Conservation (phyloP, 2,113 vertebrate genomes). For the Burhinus oedicnemus region DNA sequence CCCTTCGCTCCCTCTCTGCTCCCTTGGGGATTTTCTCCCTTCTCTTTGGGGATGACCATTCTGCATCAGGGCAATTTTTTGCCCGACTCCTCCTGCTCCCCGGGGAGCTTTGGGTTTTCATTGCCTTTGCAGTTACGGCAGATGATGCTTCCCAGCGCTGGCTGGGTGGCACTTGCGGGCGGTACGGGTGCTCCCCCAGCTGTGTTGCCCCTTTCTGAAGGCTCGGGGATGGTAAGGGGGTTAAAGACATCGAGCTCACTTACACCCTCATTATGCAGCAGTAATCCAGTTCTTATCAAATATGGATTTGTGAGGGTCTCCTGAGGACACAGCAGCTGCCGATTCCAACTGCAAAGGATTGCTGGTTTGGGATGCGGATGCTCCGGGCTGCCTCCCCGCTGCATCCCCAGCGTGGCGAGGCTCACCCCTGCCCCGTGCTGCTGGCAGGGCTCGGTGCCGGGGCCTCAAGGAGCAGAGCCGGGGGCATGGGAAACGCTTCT, state of each 20-base stretch:
- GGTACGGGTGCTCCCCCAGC: neutral
- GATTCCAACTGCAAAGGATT: neutral
- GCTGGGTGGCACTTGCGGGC: neutral
- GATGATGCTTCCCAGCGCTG: neutral
- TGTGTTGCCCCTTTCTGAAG: neutral
- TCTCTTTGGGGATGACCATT: no score
- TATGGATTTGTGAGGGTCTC: neutral
- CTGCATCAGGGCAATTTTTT: neutral
- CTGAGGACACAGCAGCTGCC: neutral
- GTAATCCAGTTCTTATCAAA: neutral
- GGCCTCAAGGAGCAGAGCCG: neutral
- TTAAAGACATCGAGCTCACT: neutral
- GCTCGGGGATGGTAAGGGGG: fast-evolving
- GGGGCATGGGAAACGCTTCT: neutral
- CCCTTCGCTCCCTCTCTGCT: neutral
- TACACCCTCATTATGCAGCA: neutral
- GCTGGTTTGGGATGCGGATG: neutral
- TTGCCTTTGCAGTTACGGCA: neutral
- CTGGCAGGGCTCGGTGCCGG: neutral
- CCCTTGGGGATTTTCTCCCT: neutral
- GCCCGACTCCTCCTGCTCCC: neutral
- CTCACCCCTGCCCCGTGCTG: neutral
- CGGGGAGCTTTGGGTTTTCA: neutral
- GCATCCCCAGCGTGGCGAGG: fast-evolving
- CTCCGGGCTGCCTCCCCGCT: neutral